Conservation (phyloP, 2,113 vertebrate species). For the Aspidoscelis tigris region DNA sequence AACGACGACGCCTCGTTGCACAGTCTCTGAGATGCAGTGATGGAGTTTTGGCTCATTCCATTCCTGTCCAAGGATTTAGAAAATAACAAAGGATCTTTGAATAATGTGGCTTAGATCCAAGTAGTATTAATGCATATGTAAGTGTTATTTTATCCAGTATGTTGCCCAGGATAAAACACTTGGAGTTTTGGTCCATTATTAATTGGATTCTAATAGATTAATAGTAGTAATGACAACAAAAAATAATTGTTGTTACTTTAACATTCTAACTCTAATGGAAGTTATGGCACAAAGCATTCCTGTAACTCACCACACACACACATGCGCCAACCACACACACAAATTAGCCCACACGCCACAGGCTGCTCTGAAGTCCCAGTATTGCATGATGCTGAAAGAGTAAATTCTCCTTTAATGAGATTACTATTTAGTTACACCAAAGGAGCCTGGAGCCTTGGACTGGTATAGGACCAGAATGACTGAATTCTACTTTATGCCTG, state of each 20-base stretch:
- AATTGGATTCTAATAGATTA: no score
- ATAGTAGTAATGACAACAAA: no score
- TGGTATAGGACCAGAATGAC: background rate
- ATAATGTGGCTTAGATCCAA: no score
- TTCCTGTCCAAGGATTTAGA: no score
- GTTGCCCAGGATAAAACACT: no score
- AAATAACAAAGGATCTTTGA: no score
- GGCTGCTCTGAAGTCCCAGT: background rate
- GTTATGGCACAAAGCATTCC: conserved; percentile 13
- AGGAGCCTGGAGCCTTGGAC: background rate
- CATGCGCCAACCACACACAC: no score
- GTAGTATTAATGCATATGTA: no score
- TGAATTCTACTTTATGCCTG: background rate
- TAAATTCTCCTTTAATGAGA: conserved; percentile 8
- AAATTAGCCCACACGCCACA: background rate
- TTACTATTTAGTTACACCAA: background rate
- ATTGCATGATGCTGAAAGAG: background rate
- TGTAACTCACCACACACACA: background rate
- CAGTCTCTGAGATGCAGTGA: no score
- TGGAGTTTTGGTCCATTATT: no score
- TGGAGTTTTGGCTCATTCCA: no score
- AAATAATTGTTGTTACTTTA: background rate
- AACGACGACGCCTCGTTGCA: background rate
- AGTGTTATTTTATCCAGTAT: no score
- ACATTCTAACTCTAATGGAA: background rate